Evolutionary conservation across 2,888 invertebrate species (phyloP).

Genomic region (Diaprepes abbreviatus): DNA sequence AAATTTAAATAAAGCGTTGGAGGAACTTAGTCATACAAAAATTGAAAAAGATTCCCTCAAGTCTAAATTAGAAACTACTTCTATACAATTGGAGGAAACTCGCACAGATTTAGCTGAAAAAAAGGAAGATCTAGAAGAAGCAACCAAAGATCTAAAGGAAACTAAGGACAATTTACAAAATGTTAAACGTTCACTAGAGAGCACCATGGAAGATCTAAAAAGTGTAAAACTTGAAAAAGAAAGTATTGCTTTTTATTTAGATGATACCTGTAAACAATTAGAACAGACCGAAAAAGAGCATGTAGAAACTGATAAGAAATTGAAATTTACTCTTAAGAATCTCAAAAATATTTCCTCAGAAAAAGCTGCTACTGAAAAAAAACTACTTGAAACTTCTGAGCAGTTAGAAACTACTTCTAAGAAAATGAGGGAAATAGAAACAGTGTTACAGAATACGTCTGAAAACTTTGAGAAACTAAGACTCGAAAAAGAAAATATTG

Average conservation of each 20-base stretch:
- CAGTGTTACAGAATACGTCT: too few species aligned
- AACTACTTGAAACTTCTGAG: constrained; percentile 18
- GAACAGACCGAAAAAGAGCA: not conserved
- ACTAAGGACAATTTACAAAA: not conserved
- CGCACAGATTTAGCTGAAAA: not conserved
- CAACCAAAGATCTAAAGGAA: not conserved
- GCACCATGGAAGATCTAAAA: not conserved
- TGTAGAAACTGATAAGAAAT: not conserved
- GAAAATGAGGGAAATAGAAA: too few species aligned
- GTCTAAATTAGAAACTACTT: not conserved
- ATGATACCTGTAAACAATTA: not conserved
- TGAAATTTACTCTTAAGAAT: not conserved
- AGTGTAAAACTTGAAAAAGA: constrained; percentile 10
- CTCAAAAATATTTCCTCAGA: not conserved
- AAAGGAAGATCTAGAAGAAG: not conserved
- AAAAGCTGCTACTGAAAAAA: not conserved
- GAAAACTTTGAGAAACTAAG: not conserved
- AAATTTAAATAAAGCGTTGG: not conserved
- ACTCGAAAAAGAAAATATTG: not conserved
- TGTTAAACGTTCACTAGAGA: not conserved
- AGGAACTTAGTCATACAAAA: not conserved
- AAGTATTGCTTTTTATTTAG: not conserved
- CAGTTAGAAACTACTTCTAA: constrained; percentile 17
- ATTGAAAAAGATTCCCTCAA: constrained; percentile 1
- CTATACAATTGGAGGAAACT: not conserved